Evolutionary conservation across 1,140 invertebrate genomes (phyloP).

Genomic region (Cyphomyrmex costatus): DNA sequence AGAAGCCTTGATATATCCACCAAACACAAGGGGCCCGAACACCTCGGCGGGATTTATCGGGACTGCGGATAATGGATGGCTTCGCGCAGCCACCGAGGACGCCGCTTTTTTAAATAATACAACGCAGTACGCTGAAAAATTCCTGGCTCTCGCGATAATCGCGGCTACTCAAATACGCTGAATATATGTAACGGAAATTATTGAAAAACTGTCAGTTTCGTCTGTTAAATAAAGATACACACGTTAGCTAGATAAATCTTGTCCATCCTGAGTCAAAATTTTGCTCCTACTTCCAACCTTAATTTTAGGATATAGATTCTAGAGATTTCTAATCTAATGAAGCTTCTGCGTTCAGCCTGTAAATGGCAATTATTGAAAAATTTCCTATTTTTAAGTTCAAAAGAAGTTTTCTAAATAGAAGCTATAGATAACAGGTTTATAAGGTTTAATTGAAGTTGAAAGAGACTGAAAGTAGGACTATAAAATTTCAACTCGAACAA

Average conservation of each 20-base stretch:
- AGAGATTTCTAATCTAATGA: too few relatives aligned
- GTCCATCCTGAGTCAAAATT: too few relatives aligned
- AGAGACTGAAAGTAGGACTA: too few relatives aligned
- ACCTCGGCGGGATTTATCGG: slow-evolving; percentile 83
- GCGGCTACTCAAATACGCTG: slow-evolving; percentile 22
- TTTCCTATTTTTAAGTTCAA: too few relatives aligned
- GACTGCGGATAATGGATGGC: slow-evolving; percentile 83
- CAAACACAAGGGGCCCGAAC: slow-evolving; percentile 81
- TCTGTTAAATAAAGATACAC: neutral
- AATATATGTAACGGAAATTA: neutral
- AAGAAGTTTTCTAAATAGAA: too few relatives aligned
- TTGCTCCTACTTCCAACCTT: too few relatives aligned
- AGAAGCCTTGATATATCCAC: slow-evolving; percentile 85
- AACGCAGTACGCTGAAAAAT: slow-evolving; percentile 63
- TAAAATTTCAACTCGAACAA: too few relatives aligned
- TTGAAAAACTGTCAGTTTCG: neutral
- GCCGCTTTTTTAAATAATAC: slow-evolving; percentile 82
- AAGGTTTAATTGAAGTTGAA: too few relatives aligned
- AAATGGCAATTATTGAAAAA: too few relatives aligned
- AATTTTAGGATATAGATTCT: too few relatives aligned
- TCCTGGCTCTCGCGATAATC: slow-evolving; percentile 29
- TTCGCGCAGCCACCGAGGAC: slow-evolving; percentile 57
- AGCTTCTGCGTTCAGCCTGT: too few relatives aligned
- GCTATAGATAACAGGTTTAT: too few relatives aligned
- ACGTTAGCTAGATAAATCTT: neutral